phyloP scores from a whole-genome alignment of 1,140 invertebrate genomes.

The Maconellicoccus hirsutus region DNA sequence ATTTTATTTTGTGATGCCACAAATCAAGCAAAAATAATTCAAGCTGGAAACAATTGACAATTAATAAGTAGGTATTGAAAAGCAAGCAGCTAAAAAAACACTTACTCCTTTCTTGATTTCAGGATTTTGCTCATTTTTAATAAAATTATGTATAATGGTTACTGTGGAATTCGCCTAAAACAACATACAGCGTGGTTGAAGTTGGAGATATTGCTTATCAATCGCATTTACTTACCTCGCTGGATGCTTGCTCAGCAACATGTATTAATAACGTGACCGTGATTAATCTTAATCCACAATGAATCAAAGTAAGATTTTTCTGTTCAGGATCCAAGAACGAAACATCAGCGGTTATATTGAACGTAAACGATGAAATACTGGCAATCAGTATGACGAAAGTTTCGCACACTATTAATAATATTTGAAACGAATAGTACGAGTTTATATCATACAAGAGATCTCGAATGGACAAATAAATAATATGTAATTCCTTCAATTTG shows the following conservation, averaged over 20 bases:
- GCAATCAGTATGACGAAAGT: background rate
- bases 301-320: background rate
- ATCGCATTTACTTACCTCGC: background rate
- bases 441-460: background rate
- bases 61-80: too few species aligned
- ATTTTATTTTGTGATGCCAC: slow-evolving; percentile 9
- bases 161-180: slow-evolving; percentile 12
- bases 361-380: background rate
- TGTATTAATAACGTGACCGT: background rate
- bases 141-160: background rate
- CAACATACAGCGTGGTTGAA: background rate
- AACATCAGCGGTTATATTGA: background rate
- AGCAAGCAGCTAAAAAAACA: too few species aligned
- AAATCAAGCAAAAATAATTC: slow-evolving; percentile 1
- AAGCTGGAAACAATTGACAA: too few species aligned
- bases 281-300: background rate
- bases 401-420: background rate
- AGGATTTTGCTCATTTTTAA: background rate
- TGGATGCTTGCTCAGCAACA: background rate
- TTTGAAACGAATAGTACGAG: slow-evolving; percentile 1
- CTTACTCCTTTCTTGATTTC: background rate
- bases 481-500: slow-evolving; percentile 11
- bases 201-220: too few species aligned
- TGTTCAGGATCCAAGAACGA: background rate
- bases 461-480: background rate